These are phyloP conservation scores for Oxytorus armatus DNA, from an alignment of 2,888 invertebrate species.

Conservation along the genomic window DNA sequence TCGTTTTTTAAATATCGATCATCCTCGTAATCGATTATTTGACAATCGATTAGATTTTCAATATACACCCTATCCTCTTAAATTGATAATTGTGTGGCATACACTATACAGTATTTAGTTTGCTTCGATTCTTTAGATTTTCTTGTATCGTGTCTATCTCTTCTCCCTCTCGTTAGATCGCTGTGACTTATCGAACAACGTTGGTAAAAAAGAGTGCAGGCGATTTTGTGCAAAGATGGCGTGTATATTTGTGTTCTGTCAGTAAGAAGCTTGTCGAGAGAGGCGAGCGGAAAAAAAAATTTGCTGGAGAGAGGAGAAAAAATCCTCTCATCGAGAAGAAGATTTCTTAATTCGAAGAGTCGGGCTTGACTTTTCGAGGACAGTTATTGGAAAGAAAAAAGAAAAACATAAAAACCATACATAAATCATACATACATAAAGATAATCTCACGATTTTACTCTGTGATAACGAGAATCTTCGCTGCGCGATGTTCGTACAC, in stretches of 20 bases:
- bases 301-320: constrained; percentile 11
- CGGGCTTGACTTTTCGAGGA: background rate
- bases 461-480: constrained; percentile 18
- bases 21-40: too few species aligned
- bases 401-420: constrained; percentile 4
- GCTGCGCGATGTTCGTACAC: constrained; percentile 28
- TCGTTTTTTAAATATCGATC: too few species aligned
- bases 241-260: constrained; percentile 76
- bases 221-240: constrained; percentile 73
- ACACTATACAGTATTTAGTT: too few species aligned
- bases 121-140: background rate
- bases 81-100: too few species aligned
- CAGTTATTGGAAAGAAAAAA: background rate
- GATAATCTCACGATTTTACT: constrained; percentile 27
- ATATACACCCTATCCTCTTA: too few species aligned
- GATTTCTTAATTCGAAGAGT: constrained; percentile 18
- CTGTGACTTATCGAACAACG: constrained; percentile 70
- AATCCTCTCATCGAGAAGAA: background rate
- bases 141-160: background rate
- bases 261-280: constrained; percentile 67
- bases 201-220: background rate
- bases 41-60: too few species aligned
- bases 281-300: constrained; percentile 35
- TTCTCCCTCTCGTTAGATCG: background rate
- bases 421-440: constrained; percentile 4